Percentiles rank a stretch among this genome's conserved stretches.
These are phyloP conservation scores for Brienomyrus longianalis DNA, from an alignment of 2,113 vertebrate genomes.

Conservation along the genomic window DNA sequence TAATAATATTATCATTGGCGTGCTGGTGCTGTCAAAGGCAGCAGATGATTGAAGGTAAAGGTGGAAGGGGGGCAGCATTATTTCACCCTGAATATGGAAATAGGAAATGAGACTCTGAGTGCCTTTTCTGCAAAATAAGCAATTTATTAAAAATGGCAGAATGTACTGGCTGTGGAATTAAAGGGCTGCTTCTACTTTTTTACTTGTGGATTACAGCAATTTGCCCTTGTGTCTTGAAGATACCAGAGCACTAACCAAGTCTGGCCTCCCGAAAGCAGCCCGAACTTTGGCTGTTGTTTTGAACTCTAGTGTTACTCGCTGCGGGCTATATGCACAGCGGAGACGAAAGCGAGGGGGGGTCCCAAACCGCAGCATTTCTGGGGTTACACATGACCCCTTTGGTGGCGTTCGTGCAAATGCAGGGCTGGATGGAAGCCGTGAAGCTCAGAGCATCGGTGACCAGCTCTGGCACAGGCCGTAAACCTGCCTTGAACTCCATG, in stretches of 20 bases:
- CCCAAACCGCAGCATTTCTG: constrained; percentile 7
- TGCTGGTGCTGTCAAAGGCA: background rate
- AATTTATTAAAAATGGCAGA: constrained; percentile 25
- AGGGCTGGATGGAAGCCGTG: background rate
- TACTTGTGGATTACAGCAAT: constrained; percentile 51
- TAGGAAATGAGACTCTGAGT: constrained; percentile 5
- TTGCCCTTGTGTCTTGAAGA: constrained; percentile 50
- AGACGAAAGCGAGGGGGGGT: constrained; percentile 42
- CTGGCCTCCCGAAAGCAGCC: constrained; percentile 59
- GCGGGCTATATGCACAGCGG: constrained; percentile 57
- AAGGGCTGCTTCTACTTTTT: constrained; percentile 35
- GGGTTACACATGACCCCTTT: constrained; percentile 11
- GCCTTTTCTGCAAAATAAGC: constrained; percentile 3
- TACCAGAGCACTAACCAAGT: constrained; percentile 59
- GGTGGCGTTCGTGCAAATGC: constrained; percentile 12
- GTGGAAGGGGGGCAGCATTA: background rate
- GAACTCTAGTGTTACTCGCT: constrained; percentile 55
- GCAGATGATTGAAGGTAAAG: constrained; percentile 4
- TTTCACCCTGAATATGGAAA: constrained; percentile 12
- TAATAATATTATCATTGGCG: background rate
- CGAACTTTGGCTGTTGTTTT: constrained; percentile 61
- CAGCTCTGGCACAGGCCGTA: background rate
- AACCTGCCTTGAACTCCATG: background rate
- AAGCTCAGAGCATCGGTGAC: background rate
- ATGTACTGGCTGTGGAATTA: constrained; percentile 40